These are phyloP conservation scores for Gambusia affinis DNA, from an alignment of 2,113 vertebrate genomes.

Conservation along the genomic window DNA sequence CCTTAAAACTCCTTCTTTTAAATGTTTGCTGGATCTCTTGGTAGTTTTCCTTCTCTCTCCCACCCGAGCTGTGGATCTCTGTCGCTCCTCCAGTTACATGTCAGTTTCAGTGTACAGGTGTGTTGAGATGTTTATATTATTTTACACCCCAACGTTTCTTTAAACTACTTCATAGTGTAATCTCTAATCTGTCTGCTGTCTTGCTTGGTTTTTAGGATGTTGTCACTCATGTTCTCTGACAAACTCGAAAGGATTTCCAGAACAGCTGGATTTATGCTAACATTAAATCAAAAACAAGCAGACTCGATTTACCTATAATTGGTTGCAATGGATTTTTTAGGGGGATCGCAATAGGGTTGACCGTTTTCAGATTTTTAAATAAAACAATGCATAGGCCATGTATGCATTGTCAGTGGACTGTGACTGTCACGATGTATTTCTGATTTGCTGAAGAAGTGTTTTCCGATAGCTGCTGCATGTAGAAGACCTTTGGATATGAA, in stretches of 20 bases:
- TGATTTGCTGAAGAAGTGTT: slow-evolving; percentile 15
- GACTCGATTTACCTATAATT: neutral
- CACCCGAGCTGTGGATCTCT: too few species aligned
- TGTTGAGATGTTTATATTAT: neutral
- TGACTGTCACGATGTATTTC: slow-evolving; percentile 22
- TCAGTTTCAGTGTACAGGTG: neutral
- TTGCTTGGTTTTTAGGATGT: neutral
- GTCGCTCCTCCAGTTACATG: too few species aligned
- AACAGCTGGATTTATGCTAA: too few species aligned
- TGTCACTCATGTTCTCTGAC: neutral
- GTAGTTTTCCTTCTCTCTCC: neutral
- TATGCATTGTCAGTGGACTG: neutral
- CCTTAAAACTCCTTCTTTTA: neutral
- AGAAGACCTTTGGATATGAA: slow-evolving; percentile 37
- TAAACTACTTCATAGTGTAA: neutral
- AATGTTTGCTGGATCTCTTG: too few species aligned
- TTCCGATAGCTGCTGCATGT: slow-evolving; percentile 15
- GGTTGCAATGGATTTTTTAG: neutral
- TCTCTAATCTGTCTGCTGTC: neutral
- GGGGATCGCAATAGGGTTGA: neutral
- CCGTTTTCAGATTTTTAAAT: neutral
- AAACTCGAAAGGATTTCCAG: neutral
- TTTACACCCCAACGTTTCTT: neutral
- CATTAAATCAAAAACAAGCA: too few species aligned
- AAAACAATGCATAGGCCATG: neutral